A percentile compares a stretch with the other conserved stretches of the same genome.
phyloP scores from a whole-genome alignment of 2,888 invertebrate genomes.

The Tigriopus californicus region DNA sequence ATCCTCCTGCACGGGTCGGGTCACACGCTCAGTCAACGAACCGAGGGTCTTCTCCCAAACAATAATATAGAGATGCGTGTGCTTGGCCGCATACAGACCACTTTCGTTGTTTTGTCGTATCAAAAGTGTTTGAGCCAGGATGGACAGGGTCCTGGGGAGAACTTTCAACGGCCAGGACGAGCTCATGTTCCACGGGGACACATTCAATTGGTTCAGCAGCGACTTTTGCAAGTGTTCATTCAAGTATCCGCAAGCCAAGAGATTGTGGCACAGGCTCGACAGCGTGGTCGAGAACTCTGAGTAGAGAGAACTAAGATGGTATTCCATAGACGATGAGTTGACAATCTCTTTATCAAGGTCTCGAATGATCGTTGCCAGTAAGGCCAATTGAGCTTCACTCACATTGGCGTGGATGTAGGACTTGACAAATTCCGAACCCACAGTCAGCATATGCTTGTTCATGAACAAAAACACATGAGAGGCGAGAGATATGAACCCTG shows the following conservation, averaged over 20 bases:
- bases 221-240: constrained; percentile 47
- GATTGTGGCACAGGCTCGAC: constrained; percentile 57
- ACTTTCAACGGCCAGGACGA: constrained; percentile 51
- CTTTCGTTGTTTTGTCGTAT: constrained; percentile 41
- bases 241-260: constrained; percentile 49
- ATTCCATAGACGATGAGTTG: constrained; percentile 42
- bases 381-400: constrained; percentile 70
- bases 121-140: constrained; percentile 45
- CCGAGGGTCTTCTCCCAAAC: constrained; percentile 81
- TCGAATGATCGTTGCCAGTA: constrained; percentile 66
- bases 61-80: constrained; percentile 69
- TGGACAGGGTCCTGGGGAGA: constrained; percentile 53
- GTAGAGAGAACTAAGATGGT: constrained; percentile 44
- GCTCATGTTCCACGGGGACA: constrained; percentile 41
- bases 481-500: constrained; percentile 67
- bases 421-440: constrained; percentile 43
- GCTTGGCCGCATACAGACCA: constrained; percentile 54
- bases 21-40: constrained; percentile 56
- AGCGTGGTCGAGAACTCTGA: constrained; percentile 55
- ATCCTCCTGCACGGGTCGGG: constrained; percentile 37
- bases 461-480: constrained; percentile 70
- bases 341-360: constrained; percentile 79
- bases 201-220: constrained; percentile 49
- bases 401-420: constrained; percentile 49
- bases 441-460: constrained; percentile 56